Conservation (phyloP, 2,797 vertebrate genomes). For the Lates japonicus region DNA sequence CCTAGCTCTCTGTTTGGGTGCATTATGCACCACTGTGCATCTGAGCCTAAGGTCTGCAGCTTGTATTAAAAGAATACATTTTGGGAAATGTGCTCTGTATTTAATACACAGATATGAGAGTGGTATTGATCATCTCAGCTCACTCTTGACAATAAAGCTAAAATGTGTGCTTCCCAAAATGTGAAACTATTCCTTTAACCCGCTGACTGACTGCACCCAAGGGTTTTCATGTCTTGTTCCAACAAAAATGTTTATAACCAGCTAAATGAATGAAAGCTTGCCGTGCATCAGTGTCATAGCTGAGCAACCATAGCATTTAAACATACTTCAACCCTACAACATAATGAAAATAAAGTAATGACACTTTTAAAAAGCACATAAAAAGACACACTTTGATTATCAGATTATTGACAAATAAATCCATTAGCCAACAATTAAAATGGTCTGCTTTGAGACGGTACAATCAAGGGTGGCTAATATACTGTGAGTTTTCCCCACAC, state of each 20-base stretch:
- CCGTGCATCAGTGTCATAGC: background rate
- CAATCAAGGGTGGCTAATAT: constrained; percentile 12
- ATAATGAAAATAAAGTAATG: constrained; percentile 5
- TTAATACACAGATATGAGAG: background rate
- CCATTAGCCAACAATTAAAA: background rate
- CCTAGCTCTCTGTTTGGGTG: no score
- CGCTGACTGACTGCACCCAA: background rate
- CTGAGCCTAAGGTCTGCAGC: background rate
- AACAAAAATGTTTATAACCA: constrained; percentile 11
- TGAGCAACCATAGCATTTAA: constrained; percentile 23
- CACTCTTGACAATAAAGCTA: background rate
- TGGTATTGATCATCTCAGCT: background rate
- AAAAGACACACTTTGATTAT: constrained; percentile 24
- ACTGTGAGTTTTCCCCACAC: constrained; percentile 12
- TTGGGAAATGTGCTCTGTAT: background rate
- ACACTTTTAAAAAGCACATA: constrained; percentile 10
- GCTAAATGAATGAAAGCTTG: background rate
- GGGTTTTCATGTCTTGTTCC: background rate
- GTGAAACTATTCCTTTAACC: background rate
- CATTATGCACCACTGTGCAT: background rate
- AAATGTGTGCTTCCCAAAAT: background rate
- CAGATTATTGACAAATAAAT: constrained; percentile 33
- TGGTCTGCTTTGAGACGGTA: constrained; percentile 14
- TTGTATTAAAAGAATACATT: constrained; percentile 7
- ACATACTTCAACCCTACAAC: constrained; percentile 1